Base-by-base conservation (phyloP, 92 coral and sea anemone genomes). In the Umimayanthus chanpuru region DNA sequence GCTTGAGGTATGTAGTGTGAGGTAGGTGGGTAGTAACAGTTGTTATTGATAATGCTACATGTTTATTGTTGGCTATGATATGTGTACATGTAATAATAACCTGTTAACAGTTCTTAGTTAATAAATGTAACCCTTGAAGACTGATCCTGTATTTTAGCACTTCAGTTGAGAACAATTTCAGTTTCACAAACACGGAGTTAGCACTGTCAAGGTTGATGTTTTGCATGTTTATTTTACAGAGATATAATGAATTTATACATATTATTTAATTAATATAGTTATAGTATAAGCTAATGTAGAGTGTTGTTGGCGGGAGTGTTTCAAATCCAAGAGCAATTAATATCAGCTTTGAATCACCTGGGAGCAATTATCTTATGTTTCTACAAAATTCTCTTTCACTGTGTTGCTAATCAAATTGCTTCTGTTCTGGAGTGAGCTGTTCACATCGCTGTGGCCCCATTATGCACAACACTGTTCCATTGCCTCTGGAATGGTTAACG, bases 1-100 rank as follows among this genome's bases (percentile, higher is more conserved):
- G 86, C 86, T 21, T 21, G 64, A 82, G 86, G 86, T 82, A 82
- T 82, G 86, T 82, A 82, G 86, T 41, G 15, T 70, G 86, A 82
- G 76, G 86, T 82, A 82, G 86, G 86, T 82, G 40, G 77, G 86
- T 65, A 82, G 76, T 61, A 50, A 36, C 18, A 50, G 12, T 11
- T 12, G 14, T 12, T 53, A 12, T 14, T 53, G 14, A 53, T 53
- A 47, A 15, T 53, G 4, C 16, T 11, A 53, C 8, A 8, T 47
- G 14, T 47, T 12, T 53, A 4, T 53, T 67, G 25, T 38, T 82
- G 39, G 15, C 55, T 14, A 2, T 64, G 32, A 4, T 81, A 9
- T 38, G 50, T 26, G 18, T 77, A n/a, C 16, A 3, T 15, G 40
- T 9, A 72, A 5, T 72, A 72, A 53, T 2, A 44, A 44, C 3